These are phyloP conservation scores for Wiebesia pumilae DNA, from an alignment of 1,140 invertebrate genomes.

Conservation along the genomic window DNA sequence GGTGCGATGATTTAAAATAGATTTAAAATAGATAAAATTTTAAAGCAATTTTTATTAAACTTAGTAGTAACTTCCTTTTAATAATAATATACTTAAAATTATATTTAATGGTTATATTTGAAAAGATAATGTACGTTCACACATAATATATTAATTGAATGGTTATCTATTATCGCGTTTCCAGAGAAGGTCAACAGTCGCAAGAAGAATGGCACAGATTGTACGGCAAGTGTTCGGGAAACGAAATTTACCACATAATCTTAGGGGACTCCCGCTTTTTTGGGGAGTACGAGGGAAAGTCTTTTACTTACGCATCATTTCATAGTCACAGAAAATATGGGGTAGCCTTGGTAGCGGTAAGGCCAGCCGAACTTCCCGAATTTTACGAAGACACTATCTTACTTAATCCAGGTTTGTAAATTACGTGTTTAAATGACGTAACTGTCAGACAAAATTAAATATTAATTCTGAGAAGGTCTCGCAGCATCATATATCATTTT, in stretches of 20 bases:
- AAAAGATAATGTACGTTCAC: not conserved
- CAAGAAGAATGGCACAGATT: conserved; percentile 97
- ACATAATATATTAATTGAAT: not conserved
- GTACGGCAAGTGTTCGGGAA: conserved; percentile 97
- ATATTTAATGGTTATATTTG: too few species aligned
- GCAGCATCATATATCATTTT: too few species aligned
- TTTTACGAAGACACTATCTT: conserved; percentile 96
- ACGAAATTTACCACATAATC: conserved; percentile 98
- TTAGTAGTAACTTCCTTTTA: too few species aligned
- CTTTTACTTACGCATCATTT: conserved; percentile 98
- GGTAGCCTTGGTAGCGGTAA: conserved; percentile 95
- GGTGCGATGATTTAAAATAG: too few species aligned
- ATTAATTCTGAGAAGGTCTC: too few species aligned
- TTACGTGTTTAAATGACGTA: too few species aligned
- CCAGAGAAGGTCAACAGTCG: conserved; percentile 96
- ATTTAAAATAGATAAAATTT: too few species aligned
- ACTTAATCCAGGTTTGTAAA: conserved; percentile 85
- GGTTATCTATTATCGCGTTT: conserved; percentile 50
- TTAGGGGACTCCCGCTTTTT: conserved; percentile 97
- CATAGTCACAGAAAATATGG: conserved; percentile 99
- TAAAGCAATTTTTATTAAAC: too few species aligned
- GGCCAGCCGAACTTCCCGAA: conserved; percentile 93
- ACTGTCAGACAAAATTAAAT: too few species aligned
- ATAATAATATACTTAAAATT: too few species aligned
- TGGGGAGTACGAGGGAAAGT: conserved; percentile 98